Conservation (phyloP, 2,113 vertebrate species). For the Mus spicilegus region DNA sequence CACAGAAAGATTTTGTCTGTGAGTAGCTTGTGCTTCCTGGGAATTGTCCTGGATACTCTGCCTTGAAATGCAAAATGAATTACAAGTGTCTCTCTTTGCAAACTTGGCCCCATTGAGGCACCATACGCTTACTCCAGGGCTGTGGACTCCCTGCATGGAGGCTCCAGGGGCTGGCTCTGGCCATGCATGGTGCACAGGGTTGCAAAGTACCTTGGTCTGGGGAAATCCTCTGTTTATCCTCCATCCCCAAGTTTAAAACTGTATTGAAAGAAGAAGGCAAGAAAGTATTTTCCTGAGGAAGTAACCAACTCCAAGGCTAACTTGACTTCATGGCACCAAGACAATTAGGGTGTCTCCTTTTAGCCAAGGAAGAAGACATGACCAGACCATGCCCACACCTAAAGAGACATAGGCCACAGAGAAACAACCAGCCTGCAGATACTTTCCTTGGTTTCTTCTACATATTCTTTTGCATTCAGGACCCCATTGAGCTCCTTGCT, state of each 20-base stretch:
- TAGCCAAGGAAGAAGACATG: neutral
- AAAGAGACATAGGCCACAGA: neutral
- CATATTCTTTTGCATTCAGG: neutral
- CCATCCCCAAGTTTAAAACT: slow-evolving; percentile 37
- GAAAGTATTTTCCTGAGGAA: slow-evolving; percentile 72
- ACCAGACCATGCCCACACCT: neutral
- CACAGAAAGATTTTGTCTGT: neutral
- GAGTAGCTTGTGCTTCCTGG: neutral
- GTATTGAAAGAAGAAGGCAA: slow-evolving; percentile 47
- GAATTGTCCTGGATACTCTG: neutral
- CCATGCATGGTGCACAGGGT: neutral
- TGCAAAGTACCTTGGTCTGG: neutral
- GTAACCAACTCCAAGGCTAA: neutral
- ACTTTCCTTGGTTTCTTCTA: neutral
- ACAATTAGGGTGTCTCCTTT: neutral
- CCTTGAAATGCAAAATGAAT: neutral
- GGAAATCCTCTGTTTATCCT: neutral
- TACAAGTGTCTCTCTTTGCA: neutral
- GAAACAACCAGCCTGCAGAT: neutral
- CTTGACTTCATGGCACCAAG: neutral
- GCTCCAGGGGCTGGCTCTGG: neutral
- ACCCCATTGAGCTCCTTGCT: no score
- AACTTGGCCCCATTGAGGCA: no score
- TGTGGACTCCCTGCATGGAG: neutral
- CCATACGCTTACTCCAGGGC: neutral